Evolutionary conservation across 2,797 vertebrate species (phyloP), one percentile per base, ranked within the genome.

Genomic region (Enteromius fasciolatus): DNA sequence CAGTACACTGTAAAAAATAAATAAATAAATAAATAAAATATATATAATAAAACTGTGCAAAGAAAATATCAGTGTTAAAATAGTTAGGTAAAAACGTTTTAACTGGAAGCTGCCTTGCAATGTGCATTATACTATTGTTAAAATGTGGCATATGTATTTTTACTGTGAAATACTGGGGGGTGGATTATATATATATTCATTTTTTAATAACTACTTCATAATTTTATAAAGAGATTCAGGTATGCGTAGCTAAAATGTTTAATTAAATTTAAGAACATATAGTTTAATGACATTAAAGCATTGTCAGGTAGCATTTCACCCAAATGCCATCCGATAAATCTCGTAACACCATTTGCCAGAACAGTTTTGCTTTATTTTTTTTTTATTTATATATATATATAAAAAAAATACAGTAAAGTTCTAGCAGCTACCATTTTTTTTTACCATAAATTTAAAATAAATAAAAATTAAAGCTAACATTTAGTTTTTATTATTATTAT

Each of bases 341-440:
- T 31, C 48, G 7, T 2, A 48, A 31, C 9, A 4, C n/a, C 54
- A 4, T 23, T 23, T 59, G n/a, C 10, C n/a, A 59, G 3, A 57
- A 23, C 54, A 57, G n/a, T 57, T 31, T 63, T 31, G 25, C 12
- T 17, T 15, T 2, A 28, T 17, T 6, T 31, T 25, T 15, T 31
- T 75, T 2, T 75, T 5, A 48, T 72, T 18, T 48, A 7, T 73
- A 3, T n/a, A n/a, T n/a, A n/a, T 10, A 10, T 31, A 8, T 1
- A 4, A 11, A 36, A 9, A 64, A 2, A 9, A 54, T 41, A 6
- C 52, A 59, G 33, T 41, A 41, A 59, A 76, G 73, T 76, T 77
- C 39, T 77, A 25, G 1, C 23, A 64, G 39, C 57, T 64, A 11
- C 39, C 75, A 64, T 77, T 77, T 77, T 77, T n/a, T 64, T 31